phyloP scores from a whole-genome alignment of 92 coral and sea anemone species.

The Siderastrea radians region DNA sequence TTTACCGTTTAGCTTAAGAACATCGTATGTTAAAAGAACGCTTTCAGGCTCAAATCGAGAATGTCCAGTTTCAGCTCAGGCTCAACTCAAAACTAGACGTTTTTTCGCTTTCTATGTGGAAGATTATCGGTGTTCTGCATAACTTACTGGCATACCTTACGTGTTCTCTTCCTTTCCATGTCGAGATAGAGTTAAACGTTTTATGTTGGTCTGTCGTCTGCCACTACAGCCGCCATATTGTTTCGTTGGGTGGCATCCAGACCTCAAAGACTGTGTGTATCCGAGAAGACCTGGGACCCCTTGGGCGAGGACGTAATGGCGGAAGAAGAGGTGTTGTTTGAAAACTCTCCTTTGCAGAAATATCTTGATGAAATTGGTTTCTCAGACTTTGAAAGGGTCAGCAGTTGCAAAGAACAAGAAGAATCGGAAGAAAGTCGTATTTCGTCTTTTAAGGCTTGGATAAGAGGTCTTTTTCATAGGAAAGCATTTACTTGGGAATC shows the following conservation, averaged over 20 bases:
- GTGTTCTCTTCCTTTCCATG: conserved; percentile 3
- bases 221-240: neutral
- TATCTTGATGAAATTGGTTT: conserved; percentile 90
- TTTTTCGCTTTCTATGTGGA: neutral
- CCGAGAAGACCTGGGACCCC: neutral
- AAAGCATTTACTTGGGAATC: conserved; percentile 11
- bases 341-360: conserved; percentile 93
- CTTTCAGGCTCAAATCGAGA: no score
- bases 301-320: neutral
- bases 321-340: conserved; percentile 89
- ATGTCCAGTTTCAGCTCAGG: neutral
- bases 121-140: neutral
- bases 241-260: neutral
- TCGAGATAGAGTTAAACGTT: neutral
- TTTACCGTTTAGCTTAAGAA: no score
- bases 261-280: neutral
- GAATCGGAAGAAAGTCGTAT: neutral
- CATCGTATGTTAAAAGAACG: no score
- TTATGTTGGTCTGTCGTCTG: neutral
- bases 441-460: neutral
- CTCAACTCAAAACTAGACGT: neutral
- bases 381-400: conserved; percentile 83
- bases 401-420: neutral
- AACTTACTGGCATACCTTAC: neutral
- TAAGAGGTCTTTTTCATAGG: neutral